These are phyloP conservation scores for Pollenia labialis DNA, from an alignment of 2,888 invertebrate species.

Conservation along the genomic window DNA sequence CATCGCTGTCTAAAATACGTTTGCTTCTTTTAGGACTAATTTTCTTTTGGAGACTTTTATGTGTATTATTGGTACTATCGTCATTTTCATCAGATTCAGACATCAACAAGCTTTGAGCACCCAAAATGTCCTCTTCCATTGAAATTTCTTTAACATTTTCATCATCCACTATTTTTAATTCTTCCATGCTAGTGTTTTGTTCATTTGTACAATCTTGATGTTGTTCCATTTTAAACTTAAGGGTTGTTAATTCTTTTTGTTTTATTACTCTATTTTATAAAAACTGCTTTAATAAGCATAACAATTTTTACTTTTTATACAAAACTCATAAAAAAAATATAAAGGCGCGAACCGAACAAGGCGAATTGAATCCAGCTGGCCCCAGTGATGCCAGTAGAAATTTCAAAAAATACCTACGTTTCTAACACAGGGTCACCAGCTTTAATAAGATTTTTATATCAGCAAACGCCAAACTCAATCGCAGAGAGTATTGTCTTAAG, in stretches of 20 bases:
- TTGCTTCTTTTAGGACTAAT: slow-evolving; percentile 47
- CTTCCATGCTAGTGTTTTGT: slow-evolving; percentile 71
- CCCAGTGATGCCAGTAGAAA: too few species aligned
- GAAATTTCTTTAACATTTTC: slow-evolving; percentile 76
- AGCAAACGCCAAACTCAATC: too few species aligned
- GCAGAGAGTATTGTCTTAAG: too few species aligned
- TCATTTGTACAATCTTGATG: slow-evolving; percentile 20
- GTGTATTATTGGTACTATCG: slow-evolving; percentile 28
- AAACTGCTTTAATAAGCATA: slow-evolving; percentile 26
- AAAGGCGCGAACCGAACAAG: too few species aligned
- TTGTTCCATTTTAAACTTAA: slow-evolving; percentile 36
- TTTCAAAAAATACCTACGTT: too few species aligned
- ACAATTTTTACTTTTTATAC: neutral
- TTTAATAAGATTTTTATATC: too few species aligned
- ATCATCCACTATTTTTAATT: slow-evolving; percentile 69
- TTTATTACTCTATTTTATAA: neutral
- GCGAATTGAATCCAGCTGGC: too few species aligned
- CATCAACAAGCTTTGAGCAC: slow-evolving; percentile 79
- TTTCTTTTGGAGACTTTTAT: slow-evolving; percentile 46
- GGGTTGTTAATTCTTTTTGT: neutral
- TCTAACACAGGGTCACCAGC: too few species aligned
- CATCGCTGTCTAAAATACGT: slow-evolving; percentile 75
- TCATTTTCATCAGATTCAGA: slow-evolving; percentile 79
- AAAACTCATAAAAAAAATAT: too few species aligned
- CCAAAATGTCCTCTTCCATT: slow-evolving; percentile 79